phyloP scores from a whole-genome alignment of 1,140 invertebrate genomes.

The Mycetomoellerius zeteki region DNA sequence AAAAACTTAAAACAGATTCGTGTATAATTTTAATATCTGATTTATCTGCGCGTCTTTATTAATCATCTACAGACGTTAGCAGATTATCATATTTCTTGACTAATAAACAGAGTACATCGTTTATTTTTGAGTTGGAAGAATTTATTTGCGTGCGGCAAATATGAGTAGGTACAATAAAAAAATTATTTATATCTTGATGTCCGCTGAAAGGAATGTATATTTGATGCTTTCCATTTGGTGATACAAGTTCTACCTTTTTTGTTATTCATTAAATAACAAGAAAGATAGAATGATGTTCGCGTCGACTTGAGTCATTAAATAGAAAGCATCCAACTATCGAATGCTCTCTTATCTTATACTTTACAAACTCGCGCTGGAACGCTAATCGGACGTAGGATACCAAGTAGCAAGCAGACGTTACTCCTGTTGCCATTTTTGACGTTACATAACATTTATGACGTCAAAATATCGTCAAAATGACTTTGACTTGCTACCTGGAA shows the following conservation, averaged over 20 bases:
- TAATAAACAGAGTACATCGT: background rate
- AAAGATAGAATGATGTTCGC: no score
- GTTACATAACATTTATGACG: no score
- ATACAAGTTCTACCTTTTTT: no score
- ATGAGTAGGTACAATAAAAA: background rate
- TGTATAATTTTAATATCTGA: constrained; percentile 12
- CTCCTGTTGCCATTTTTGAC: no score
- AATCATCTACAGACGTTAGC: background rate
- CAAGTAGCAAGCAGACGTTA: no score
- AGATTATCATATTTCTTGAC: background rate
- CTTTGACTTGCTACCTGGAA: no score
- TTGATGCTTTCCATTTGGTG: background rate
- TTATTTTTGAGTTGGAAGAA: background rate
- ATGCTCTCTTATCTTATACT: background rate
- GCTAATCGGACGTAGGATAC: constrained; percentile 8
- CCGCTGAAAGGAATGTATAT: background rate
- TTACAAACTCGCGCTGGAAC: constrained; percentile 13
- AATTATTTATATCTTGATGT: background rate
- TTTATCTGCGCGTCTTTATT: background rate
- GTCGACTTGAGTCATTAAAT: no score
- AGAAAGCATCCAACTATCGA: background rate
- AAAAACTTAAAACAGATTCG: background rate
- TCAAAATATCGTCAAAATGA: no score
- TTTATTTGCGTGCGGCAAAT: background rate
- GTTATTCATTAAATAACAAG: no score